Evolutionary conservation across 2,888 invertebrate species (phyloP).

Genomic region (Volucella inflata): DNA sequence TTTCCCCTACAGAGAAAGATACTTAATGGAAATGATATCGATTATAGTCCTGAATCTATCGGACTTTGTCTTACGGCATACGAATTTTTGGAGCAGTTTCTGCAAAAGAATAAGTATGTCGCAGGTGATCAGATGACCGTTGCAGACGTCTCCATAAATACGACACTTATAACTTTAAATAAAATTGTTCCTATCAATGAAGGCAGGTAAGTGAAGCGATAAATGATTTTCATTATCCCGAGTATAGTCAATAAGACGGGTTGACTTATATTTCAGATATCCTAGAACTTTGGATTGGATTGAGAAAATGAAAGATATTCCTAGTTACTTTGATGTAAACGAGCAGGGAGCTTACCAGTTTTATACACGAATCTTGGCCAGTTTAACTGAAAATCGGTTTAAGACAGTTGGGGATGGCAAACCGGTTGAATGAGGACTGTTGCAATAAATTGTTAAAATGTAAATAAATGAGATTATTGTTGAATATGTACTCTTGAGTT

Average conservation of each 20-base stretch:
- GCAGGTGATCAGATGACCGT: conserved; percentile 74
- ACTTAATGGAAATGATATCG: conserved; percentile 70
- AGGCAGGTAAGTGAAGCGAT: conserved; percentile 41
- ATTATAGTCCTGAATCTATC: conserved; percentile 74
- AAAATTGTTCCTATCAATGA: conserved; percentile 78
- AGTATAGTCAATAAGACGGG: no score
- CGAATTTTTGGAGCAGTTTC: conserved; percentile 78
- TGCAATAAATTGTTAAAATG: not conserved
- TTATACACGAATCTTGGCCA: conserved; percentile 77
- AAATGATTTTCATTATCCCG: not conserved
- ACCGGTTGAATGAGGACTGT: conserved; percentile 9
- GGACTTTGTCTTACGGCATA: conserved; percentile 76
- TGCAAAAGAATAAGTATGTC: conserved; percentile 76
- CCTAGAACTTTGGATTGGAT: conserved; percentile 79
- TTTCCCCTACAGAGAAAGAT: conserved; percentile 58
- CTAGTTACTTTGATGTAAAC: conserved; percentile 80
- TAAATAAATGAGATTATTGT: not conserved
- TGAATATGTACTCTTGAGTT: not conserved
- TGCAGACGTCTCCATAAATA: conserved; percentile 84
- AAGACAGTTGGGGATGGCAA: not conserved
- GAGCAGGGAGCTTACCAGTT: conserved; percentile 79
- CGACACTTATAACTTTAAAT: conserved; percentile 79
- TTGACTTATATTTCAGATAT: conserved; percentile 69
- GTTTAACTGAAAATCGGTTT: conserved; percentile 77
- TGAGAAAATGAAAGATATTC: conserved; percentile 79